Evolutionary conservation across 2,888 invertebrate genomes (phyloP), one percentile per base, ranked within the genome.

Genomic region (Maniola hyperantus): DNA sequence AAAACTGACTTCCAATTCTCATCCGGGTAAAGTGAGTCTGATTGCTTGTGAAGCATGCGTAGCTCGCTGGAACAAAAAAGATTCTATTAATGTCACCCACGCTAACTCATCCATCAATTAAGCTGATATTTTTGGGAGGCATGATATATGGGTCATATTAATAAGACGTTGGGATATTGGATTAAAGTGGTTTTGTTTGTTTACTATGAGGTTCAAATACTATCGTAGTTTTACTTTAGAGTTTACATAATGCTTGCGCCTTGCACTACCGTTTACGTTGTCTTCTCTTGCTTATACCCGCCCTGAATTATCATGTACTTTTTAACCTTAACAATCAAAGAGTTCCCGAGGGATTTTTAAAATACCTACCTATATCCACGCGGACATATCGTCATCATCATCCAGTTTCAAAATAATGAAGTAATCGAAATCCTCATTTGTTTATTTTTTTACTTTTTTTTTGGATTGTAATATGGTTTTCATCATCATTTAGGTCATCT

Each of bases 31-130:
- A 73, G 58, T 75, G 73, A 1, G 72, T 57, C 2, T 75, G 70
- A 46, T 81, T 78, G n/a, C 72, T 73, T 20, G 72, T 73, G 64
- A 89, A 89, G 72, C 90, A 90, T 0, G 82, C 79, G 11, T 71
- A 51, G 54, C 76, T 74, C 73, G 72, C 90, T 90, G 81, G 8
- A 83, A 86, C 68, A 75, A 77, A 58, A 20, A 51, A 69, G 7
- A 66, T 59, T 46, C 36, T 57, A 54, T 59, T 59, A 61, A 60
- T 68, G 55, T 61, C 61, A 66, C 71, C 68, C 68, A 71, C 71
- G 66, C 66, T 42, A 36, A 34, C 39, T 58, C 58, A 71, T 71
- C 65, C 63, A 65, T 70, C 64, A 71, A 66, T 70, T 70, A 68
- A 53, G 50, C 33, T 42, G 20, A n/a, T 11, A 18, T 58, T 64